These are phyloP conservation scores for Dendrocincla tyrannina DNA, from an alignment of 2,797 vertebrate genomes.

Conservation along the genomic window DNA sequence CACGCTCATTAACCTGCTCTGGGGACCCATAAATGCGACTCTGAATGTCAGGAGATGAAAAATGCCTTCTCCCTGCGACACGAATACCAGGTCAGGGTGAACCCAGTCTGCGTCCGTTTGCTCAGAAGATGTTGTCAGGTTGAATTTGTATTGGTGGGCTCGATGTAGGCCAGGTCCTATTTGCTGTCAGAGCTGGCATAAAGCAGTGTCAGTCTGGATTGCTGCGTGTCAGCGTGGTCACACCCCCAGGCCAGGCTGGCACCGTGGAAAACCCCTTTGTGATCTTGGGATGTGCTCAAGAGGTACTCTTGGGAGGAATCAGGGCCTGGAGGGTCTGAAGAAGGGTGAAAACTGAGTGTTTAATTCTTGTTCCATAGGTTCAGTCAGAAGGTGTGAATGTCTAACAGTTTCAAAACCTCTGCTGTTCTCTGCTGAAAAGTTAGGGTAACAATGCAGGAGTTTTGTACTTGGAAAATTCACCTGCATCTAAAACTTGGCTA, in stretches of 20 bases:
- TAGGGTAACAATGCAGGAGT: not conserved
- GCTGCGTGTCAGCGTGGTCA: not conserved
- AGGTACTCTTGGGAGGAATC: not conserved
- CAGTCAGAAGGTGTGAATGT: not conserved
- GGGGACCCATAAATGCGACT: not conserved
- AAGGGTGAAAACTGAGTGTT: not conserved
- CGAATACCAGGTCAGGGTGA: not conserved
- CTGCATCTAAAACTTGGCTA: not conserved
- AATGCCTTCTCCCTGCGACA: not conserved
- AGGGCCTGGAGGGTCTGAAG: not conserved
- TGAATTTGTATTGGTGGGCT: not conserved
- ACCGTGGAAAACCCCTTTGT: not conserved
- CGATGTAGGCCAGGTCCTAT: not conserved
- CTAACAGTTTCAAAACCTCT: not conserved
- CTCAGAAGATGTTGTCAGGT: not conserved
- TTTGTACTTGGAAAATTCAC: not conserved
- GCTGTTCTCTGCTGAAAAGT: not conserved
- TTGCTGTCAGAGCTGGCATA: not conserved
- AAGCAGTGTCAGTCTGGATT: not conserved
- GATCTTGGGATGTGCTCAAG: not conserved
- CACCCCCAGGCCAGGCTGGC: not conserved
- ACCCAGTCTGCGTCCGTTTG: not conserved
- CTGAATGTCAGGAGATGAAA: not conserved
- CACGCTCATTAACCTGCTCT: not conserved
- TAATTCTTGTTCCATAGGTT: accelerated